Evolutionary conservation across 92 coral and sea anemone genomes (phyloP), one percentile per base, ranked within the genome.

Genomic region (Zoanthus sociatus): DNA sequence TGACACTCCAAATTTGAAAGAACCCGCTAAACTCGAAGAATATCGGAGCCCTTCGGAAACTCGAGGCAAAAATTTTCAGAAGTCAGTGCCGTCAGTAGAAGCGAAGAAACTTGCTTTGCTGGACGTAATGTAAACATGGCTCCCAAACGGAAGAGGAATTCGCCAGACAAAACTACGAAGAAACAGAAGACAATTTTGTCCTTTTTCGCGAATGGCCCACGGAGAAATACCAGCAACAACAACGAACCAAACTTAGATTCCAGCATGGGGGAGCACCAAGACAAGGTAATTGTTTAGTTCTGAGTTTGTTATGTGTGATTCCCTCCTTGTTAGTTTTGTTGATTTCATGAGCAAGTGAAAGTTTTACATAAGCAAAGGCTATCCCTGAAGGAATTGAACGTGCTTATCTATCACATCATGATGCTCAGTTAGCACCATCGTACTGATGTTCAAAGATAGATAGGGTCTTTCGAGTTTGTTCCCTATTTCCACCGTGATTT

Each of bases 111-210:
- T 68, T 68, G 1, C 73, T 68, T 68, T 68, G 73, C 32, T 68
- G 73, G 73, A 68, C 73, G 73, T 68, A 17, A 68, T 68, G 73
- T 68, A 68, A 68, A 68, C 73, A 68, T 68, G 73, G 73, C 73
- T 68, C 73, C 73, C 73, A 68, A 68, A 68, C 73, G 73, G 73
- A 68, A 32, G 37, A 68, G 44, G 45, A 68, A 68, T 68, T 68
- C 73, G 42, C 37, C 73, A 68, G 73, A 68, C 73, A 68, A 68
- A 68, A 68, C 73, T 68, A 68, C 3, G 71, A 64, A 64, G 71
- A 64, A 64, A 64, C 71, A 1, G 73, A 68, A 68, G 73, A 68
- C 42, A 68, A 68, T n/a, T 17, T 68, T 68, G 73, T 68, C 73
- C 73, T 68, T 68, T 68, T 68, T 68, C 37, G 64, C 64, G 1